Base-by-base conservation (phyloP, 2,888 invertebrate genomes). In the Anodontia alba region DNA sequence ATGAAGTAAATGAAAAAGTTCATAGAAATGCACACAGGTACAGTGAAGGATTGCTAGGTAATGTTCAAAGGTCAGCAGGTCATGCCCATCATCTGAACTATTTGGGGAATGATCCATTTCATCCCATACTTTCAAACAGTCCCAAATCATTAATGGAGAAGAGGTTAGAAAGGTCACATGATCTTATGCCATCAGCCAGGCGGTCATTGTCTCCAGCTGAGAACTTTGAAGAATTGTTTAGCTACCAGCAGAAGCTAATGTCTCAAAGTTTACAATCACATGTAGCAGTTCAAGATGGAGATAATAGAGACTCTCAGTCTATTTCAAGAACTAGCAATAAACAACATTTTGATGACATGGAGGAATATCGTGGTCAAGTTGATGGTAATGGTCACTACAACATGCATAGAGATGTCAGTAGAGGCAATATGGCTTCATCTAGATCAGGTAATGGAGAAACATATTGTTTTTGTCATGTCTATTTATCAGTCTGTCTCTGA, bases 1-100 rank as follows among this genome's bases (percentile, higher is more conserved):
- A 80, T 33, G 23, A 36, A 36, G 67, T 62, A 26, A 46, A 70
- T 31, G 38, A 73, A 26, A 67, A 26, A 10, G 46, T 66, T 29
- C 70, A 69, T 43, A 33, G 17, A n/a, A n/a, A 62, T 23, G 15
- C 23, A 7, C 15, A 20, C 8, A 23, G 67, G 7, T 38, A 23
- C 33, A 69, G 73, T 78, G 77, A 72, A 26, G 72, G 77, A 38
- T 42, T 57, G 17, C 31, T 46, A 62, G 31, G 57, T 42, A n/a
- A 49, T 29, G 46, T 46, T 76, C 70, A 76, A 29, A 75, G 46
- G 51, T 26, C 51, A 26, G 0, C 68, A 29, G 38, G 51, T 31
- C 33, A 69, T n/a, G 10, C 7, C 26, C 54, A 33, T 51, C 42
- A 68, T 2, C 43, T 69, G 3, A 49, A 71, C 2, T 33, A 57